A percentile compares a stretch with the other conserved stretches of the same genome.
Evolutionary conservation across 92 coral and sea anemone genomes (phyloP).

Genomic region (Paragorgia papillata): DNA sequence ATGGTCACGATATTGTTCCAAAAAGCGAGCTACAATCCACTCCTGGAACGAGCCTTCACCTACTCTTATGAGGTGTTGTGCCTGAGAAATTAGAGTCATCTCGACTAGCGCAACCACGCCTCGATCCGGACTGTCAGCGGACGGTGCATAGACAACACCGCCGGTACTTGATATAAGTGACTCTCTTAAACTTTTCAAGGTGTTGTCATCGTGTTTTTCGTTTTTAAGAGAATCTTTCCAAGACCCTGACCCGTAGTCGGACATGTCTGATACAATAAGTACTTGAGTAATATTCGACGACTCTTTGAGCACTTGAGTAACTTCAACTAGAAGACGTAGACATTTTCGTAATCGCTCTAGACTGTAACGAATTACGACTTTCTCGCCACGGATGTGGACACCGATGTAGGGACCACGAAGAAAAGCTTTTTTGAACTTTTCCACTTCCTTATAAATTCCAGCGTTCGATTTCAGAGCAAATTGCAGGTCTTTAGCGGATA

Average conservation of each 20-base stretch:
- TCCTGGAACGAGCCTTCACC: constrained; percentile 95
- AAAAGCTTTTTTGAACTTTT: not conserved
- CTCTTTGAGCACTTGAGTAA: constrained; percentile 53
- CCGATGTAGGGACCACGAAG: constrained; percentile 63
- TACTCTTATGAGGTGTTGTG: constrained; percentile 77
- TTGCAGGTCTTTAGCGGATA: constrained; percentile 64
- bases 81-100: constrained; percentile 74
- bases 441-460: constrained; percentile 57
- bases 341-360: constrained; percentile 65
- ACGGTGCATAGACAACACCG: constrained; percentile 60
- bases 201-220: not conserved
- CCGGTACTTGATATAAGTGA: constrained; percentile 52
- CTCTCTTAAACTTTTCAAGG: constrained; percentile 48
- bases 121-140: constrained; percentile 63
- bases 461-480: constrained; percentile 61
- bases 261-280: constrained; percentile 77
- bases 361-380: constrained; percentile 80
- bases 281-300: constrained; percentile 55
- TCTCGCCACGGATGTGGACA: constrained; percentile 83
- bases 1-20: constrained; percentile 55
- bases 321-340: constrained; percentile 56
- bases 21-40: constrained; percentile 83
- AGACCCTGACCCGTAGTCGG: constrained; percentile 82
- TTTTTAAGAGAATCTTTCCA: constrained; percentile 38
- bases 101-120: constrained; percentile 91